phyloP scores from a whole-genome alignment of 2,888 invertebrate species.

The Rotaria socialis region DNA sequence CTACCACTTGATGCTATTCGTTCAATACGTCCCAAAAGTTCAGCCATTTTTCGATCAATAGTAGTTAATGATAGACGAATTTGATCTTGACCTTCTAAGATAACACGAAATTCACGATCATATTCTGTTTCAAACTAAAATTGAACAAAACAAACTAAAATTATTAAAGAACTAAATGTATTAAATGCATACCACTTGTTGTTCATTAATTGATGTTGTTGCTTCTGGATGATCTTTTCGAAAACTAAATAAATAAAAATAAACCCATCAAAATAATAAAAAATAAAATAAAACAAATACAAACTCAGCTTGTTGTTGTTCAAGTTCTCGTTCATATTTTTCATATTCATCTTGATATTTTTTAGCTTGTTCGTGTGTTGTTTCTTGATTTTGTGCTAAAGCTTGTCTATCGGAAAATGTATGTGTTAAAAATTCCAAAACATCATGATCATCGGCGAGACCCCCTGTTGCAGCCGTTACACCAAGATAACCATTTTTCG shows the following conservation, averaged over 20 bases:
- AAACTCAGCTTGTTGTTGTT: constrained; percentile 38
- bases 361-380: neutral
- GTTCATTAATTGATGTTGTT: constrained; percentile 35
- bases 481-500: constrained; percentile 81
- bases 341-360: constrained; percentile 42
- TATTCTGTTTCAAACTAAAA: constrained; percentile 42
- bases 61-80: constrained; percentile 39
- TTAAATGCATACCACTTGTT: neutral
- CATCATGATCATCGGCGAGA: constrained; percentile 67
- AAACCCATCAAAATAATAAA: neutral
- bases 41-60: constrained; percentile 43
- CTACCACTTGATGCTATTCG: neutral
- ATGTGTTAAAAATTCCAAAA: constrained; percentile 78
- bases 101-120: constrained; percentile 45
- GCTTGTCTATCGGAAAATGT: constrained; percentile 8
- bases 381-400: neutral
- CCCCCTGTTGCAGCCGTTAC: constrained; percentile 86
- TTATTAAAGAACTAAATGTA: neutral
- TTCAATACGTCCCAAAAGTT: constrained; percentile 44
- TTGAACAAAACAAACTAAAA: neutral
- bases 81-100: constrained; percentile 43
- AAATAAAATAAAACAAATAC: neutral
- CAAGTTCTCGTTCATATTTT: constrained; percentile 45
- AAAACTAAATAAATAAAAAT: neutral
- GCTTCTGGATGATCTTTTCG: constrained; percentile 45